Conservation (phyloP, 2,113 vertebrate genomes). For the Corvus hawaiiensis region DNA sequence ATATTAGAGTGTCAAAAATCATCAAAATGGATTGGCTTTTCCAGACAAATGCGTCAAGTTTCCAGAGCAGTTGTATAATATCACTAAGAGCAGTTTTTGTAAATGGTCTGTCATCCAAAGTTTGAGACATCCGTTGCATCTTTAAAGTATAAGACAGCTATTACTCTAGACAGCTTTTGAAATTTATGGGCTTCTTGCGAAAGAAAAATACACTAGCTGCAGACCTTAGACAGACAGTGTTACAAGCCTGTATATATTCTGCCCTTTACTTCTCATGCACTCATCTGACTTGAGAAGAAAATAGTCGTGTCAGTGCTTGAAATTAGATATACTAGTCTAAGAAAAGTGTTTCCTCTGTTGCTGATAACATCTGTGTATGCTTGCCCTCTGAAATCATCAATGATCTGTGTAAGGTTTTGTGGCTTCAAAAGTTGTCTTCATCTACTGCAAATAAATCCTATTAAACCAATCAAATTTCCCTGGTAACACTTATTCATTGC, state of each 20-base stretch:
- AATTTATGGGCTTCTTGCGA: slow-evolving; percentile 21
- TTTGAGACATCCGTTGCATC: slow-evolving; percentile 16
- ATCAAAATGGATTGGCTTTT: slow-evolving; percentile 5
- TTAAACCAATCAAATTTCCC: not conserved
- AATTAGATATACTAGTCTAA: slow-evolving; percentile 33
- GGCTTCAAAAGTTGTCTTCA: slow-evolving; percentile 7
- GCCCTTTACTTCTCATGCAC: not conserved
- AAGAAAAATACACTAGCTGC: slow-evolving; percentile 32
- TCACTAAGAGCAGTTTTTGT: slow-evolving; percentile 39
- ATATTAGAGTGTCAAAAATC: slow-evolving; percentile 11
- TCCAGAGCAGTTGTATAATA: slow-evolving; percentile 12
- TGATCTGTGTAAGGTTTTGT: slow-evolving; percentile 1
- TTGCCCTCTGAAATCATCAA: not conserved
- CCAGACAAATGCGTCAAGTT: slow-evolving; percentile 11
- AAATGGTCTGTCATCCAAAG: slow-evolving; percentile 35
- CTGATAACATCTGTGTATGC: not conserved
- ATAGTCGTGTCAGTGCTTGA: slow-evolving; percentile 36
- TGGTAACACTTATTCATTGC: not conserved
- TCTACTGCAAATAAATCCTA: slow-evolving; percentile 1
- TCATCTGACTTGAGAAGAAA: not conserved
- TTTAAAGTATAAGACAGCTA: slow-evolving; percentile 39
- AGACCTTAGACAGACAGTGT: slow-evolving; percentile 21
- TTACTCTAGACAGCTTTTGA: slow-evolving; percentile 30
- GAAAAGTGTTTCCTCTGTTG: slow-evolving; percentile 11
- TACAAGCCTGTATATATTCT: slow-evolving; percentile 13